These are phyloP conservation scores for Anguilla japonica DNA, from an alignment of 2,113 vertebrate genomes.

Conservation along the genomic window DNA sequence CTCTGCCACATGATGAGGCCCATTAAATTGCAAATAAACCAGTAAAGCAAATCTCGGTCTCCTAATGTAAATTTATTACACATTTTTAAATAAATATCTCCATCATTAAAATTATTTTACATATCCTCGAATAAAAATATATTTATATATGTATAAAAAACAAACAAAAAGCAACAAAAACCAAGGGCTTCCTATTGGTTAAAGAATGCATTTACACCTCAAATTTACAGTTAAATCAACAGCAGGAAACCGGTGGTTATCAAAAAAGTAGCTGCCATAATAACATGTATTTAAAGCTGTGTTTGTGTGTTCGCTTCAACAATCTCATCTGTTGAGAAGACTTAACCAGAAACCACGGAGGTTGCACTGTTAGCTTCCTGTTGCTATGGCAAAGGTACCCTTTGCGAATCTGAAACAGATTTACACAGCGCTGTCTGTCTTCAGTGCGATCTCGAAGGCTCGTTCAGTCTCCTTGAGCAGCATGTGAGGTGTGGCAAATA, in stretches of 20 bases:
- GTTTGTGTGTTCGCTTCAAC: constrained; percentile 53
- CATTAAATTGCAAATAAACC: not conserved
- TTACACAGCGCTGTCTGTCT: constrained; percentile 46
- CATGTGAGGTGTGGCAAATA: constrained; percentile 59
- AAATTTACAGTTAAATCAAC: constrained; percentile 54
- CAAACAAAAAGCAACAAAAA: constrained; percentile 60
- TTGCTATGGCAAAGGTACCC: constrained; percentile 34
- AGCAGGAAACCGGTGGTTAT: constrained; percentile 57
- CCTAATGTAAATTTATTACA: constrained; percentile 88
- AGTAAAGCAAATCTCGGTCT: constrained; percentile 58
- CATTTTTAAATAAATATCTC: constrained; percentile 93
- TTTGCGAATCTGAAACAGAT: constrained; percentile 38
- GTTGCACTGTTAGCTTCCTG: constrained; percentile 43
- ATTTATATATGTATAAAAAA: constrained; percentile 78
- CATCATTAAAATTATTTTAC: constrained; percentile 86
- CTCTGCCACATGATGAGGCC: not conserved
- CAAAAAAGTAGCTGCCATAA: constrained; percentile 66
- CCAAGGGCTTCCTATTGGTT: constrained; percentile 65
- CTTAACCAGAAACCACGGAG: constrained; percentile 39
- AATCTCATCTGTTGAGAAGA: constrained; percentile 44
- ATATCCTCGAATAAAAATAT: constrained; percentile 81
- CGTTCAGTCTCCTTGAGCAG: constrained; percentile 70
- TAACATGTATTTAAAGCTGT: constrained; percentile 51
- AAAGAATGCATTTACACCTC: constrained; percentile 67
- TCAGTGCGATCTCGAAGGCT: constrained; percentile 60